A percentile compares a stretch with the other conserved stretches of the same genome.
Evolutionary conservation across 2,888 invertebrate genomes (phyloP).

Genomic region (Capitulum mitella): DNA sequence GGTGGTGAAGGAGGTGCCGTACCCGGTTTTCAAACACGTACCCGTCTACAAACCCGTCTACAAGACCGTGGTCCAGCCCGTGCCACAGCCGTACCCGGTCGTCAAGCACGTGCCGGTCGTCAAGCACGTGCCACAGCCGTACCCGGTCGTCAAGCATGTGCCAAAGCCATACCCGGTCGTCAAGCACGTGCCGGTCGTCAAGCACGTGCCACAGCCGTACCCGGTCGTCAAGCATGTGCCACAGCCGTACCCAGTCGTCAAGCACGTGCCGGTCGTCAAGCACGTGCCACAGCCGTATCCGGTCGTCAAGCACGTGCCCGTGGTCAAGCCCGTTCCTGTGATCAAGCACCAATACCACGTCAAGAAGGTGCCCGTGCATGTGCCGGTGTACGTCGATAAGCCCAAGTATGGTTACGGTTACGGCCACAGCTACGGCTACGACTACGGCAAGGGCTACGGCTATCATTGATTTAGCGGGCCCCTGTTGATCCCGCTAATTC

Average conservation of each 20-base stretch:
- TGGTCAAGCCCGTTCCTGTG: conserved; percentile 11
- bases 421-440: no score
- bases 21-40: not conserved
- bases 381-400: not conserved
- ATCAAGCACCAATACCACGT: not conserved
- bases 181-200: not conserved
- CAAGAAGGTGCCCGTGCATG: conserved; percentile 21
- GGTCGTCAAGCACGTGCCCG: not conserved
- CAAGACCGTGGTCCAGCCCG: not conserved
- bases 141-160: not conserved
- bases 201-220: not conserved
- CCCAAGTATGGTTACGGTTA: not conserved
- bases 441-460: no score
- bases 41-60: not conserved
- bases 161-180: no score
- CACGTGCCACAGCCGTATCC: not conserved
- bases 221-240: not conserved
- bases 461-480: not conserved
- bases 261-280: not conserved
- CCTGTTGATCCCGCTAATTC: no score
- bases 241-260: not conserved
- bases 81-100: not conserved
- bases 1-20: not conserved
- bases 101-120: not conserved
- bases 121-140: not conserved